Evolutionary conservation across 2,888 invertebrate genomes (phyloP), one percentile per base, ranked within the genome.

Genomic region (Crossocerus cetratus): DNA sequence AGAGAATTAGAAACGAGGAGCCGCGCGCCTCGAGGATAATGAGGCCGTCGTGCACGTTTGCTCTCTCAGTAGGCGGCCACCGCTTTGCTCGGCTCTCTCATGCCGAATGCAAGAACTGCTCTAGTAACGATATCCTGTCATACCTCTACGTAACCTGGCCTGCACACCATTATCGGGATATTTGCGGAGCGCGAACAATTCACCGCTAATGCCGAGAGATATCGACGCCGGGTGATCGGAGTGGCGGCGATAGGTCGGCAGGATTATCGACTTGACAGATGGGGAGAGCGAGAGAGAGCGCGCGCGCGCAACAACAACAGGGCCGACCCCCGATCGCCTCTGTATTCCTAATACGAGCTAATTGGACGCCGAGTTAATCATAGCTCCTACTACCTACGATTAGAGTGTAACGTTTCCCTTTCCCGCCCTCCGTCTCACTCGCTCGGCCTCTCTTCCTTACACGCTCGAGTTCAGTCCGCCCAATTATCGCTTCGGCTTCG

Each of bases 331-430:
- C 68, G 73, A 77, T 78, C 81, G 72, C 68, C 74, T 75, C 74
- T 42, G 64, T 69, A 74, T 77, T 79, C 79, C 82, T 86, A 86
- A 84, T 85, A 83, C 82, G 83, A 84, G 81, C 84, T 87, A 87
- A 87, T 87, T 87, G 86, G 87, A 83, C 77, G 72, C 76, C 77
- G 80, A 84, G 84, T 85, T 86, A 86, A 87, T 86, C 86, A 83
- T 82, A 82, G 80, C 75, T 71, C 68, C 70, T 61, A 60, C 68
- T 71, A 72, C 23, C 63, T 44, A 71, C 32, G 32, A 32, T 32
- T 32, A 32, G 32, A 32, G 67, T 75, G 76, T 77, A 73, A 68
- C 72, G 77, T 32, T 32, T 11, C 32, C 11, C 8, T 0, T 11
- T 5, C 32, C 11, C 32, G 5, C 8, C 11, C 32, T 32, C 32